Evolutionary conservation across 1,140 invertebrate genomes (phyloP).

Genomic region (Laupala kohalensis): DNA sequence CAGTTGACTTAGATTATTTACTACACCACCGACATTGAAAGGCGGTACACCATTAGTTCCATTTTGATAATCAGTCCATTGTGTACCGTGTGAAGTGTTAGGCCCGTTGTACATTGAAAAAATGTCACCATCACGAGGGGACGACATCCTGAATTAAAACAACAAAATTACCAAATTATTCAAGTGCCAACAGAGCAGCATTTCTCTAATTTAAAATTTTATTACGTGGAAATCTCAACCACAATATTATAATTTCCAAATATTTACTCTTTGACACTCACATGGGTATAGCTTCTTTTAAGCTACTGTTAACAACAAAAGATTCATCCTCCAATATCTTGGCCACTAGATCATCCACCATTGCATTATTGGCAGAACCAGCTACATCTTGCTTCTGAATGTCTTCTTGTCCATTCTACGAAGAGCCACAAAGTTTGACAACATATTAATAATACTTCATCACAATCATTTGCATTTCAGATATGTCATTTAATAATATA

Average conservation of each 20-base stretch:
- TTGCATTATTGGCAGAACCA: constrained; percentile 39
- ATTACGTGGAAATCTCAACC: too few species aligned
- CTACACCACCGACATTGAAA: background rate
- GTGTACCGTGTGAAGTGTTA: background rate
- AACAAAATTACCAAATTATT: background rate
- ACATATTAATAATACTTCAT: too few species aligned
- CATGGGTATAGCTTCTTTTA: background rate
- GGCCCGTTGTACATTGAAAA: constrained; percentile 6
- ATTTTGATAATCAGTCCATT: constrained; percentile 6
- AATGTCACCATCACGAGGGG: background rate
- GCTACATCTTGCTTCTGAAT: constrained; percentile 33
- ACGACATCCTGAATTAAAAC: background rate
- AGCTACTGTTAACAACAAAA: background rate
- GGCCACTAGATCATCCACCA: constrained; percentile 47
- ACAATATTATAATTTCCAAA: too few species aligned
- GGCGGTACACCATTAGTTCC: background rate
- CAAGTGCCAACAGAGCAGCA: too few species aligned
- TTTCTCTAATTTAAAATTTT: too few species aligned
- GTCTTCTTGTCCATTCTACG: constrained; percentile 8
- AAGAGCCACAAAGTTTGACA: too few species aligned
- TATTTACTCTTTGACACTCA: too few species aligned
- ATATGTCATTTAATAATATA: too few species aligned
- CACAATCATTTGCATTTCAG: too few species aligned
- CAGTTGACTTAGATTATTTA: background rate
- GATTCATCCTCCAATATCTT: constrained; percentile 46